Evolutionary conservation across 2,113 vertebrate genomes (phyloP).

Genomic region (Nesogale talazaci): DNA sequence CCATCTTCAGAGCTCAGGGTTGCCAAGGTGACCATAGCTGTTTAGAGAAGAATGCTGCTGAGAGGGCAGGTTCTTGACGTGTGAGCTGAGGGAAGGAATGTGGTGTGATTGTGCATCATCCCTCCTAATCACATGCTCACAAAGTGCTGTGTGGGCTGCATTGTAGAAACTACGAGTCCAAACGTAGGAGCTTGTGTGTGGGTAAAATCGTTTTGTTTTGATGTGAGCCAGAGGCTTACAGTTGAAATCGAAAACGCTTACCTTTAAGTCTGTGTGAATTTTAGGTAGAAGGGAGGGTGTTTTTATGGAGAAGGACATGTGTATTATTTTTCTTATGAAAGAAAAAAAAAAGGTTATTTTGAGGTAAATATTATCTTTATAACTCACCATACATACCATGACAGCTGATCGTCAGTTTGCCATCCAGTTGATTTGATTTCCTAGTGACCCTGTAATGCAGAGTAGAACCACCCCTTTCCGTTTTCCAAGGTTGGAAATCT

Average conservation of each 20-base stretch:
- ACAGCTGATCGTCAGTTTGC: neutral
- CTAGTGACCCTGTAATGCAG: no score
- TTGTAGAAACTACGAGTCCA: constrained; percentile 64
- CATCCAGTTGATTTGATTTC: neutral
- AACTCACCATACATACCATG: neutral
- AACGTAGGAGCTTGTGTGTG: constrained; percentile 75
- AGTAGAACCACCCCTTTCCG: no score
- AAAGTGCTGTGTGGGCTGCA: constrained; percentile 79
- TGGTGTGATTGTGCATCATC: constrained; percentile 80
- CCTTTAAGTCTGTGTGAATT: constrained; percentile 20
- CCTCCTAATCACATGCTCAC: constrained; percentile 77
- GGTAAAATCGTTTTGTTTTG: constrained; percentile 81
- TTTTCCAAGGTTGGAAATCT: no score
- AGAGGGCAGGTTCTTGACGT: constrained; percentile 85
- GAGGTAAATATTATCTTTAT: constrained; percentile 19
- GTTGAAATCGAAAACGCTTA: constrained; percentile 65
- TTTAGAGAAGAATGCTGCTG: constrained; percentile 85
- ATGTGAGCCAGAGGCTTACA: constrained; percentile 71
- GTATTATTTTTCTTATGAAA: constrained; percentile 45
- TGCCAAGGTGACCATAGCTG: constrained; percentile 83
- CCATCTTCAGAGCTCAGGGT: constrained; percentile 85
- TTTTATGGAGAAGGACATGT: constrained; percentile 37
- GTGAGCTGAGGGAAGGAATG: constrained; percentile 83
- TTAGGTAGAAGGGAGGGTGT: neutral
- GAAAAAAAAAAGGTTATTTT: neutral